Evolutionary conservation across 1,140 invertebrate species (phyloP).

Genomic region (Caenorhabditis elegans): WBcel235 BX284604.4:4275501-4276000

Average conservation of each 20-base stretch:
- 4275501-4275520: constrained; percentile 10
- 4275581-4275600: background rate
- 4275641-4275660: background rate
- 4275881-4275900: too few species aligned
- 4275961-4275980: too few species aligned
- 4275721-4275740: constrained; percentile 7
- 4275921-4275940: too few species aligned
- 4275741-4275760: constrained; percentile 9
- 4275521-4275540: constrained; percentile 8
- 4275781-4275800: constrained; percentile 19
- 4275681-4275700: constrained; percentile 12
- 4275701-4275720: constrained; percentile 8
- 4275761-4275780: background rate
- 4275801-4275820: background rate
- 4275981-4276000: too few species aligned
- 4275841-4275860: constrained; percentile 5
- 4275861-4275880: background rate
- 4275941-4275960: too few species aligned
- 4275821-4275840: background rate
- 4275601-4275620: constrained; percentile 11
- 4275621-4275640: constrained; percentile 1
- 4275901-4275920: too few species aligned
- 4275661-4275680: background rate
- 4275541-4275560: background rate
- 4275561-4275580: background rate